Base-by-base conservation (phyloP, 2,797 vertebrate species). In the Microctenopoma steveboyesi region DNA sequence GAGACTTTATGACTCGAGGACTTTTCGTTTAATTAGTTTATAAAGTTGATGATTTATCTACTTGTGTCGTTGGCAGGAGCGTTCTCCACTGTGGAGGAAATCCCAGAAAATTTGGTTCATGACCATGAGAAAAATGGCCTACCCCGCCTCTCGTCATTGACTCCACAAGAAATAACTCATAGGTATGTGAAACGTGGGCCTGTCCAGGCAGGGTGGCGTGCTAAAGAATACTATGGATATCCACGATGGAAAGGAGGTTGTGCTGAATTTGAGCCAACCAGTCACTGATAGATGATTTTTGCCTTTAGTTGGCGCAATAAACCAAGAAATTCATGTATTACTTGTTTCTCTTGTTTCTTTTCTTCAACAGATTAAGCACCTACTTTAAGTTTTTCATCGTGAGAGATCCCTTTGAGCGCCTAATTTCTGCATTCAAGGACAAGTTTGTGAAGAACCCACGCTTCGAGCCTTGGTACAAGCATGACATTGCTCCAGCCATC, bases 341-440 rank as follows among this genome's bases (percentile, higher is more conserved):
- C 11, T 0, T 22, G 22, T 22, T 22, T 22, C 22, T 22, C 7
- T 13, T 22, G 56, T 0, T 61, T 58, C 0, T 67, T 5, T 43
- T 7, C 54, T 37, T 60, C 61, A 7, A 72, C 90, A 99, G 98
- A 74, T 89, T 99, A 78, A 94, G 91, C 85, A 93, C 95, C 0
- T 99, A 98, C 91, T 99, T 99, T 82, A 99, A 99, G 87, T 99
- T 99, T 89, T 95, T 99, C 86, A 98, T 99, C 2, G 98, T 99
- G 68, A 92, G 98, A 86, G 98, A 99, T 86, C 98, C 98, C 3
- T 99, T 99, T 7, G 98, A 99, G 89, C 95, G 98, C 22, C 94
- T 98, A 8, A 97, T 98, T 77, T 98, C 97, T 28, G 98, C 98
- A 0, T 99, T 98, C 91, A 99, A 98, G 86, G 98, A 99, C 91